Percentiles rank a stretch among this genome's conserved stretches.
Evolutionary conservation across 2,113 vertebrate species (phyloP).

Genomic region (Sander lucioperca): DNA sequence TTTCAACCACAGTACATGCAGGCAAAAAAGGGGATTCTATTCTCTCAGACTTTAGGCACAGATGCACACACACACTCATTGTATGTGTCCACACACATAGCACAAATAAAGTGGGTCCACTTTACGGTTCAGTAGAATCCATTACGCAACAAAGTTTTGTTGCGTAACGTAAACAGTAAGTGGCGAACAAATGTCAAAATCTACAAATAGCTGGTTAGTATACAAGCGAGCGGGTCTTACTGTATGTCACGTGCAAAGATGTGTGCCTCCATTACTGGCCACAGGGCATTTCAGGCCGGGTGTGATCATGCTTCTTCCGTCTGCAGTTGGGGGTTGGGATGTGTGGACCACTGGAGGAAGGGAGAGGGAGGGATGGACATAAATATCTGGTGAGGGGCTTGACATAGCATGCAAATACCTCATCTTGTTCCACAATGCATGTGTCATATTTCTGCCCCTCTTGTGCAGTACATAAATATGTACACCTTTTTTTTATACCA

Average conservation of each 20-base stretch:
- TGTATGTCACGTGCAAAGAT: conserved; percentile 54
- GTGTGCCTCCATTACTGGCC: conserved; percentile 64
- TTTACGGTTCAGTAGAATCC: conserved; percentile 64
- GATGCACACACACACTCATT: not conserved
- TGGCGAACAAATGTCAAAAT: too few relatives aligned
- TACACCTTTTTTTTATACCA: not conserved
- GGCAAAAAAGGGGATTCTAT: conserved; percentile 30
- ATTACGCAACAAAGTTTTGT: conserved; percentile 69
- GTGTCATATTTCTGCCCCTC: not conserved
- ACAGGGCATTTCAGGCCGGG: conserved; percentile 43
- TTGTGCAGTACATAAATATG: conserved; percentile 5
- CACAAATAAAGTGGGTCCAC: conserved; percentile 49
- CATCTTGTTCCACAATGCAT: conserved; percentile 9
- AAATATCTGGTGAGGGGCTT: conserved; percentile 41
- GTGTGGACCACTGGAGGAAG: conserved; percentile 37
- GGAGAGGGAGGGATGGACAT: conserved; percentile 19
- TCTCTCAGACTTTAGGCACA: conserved; percentile 3
- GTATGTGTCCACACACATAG: conserved; percentile 18
- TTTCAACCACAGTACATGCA: conserved; percentile 14
- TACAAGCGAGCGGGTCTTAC: conserved; percentile 53
- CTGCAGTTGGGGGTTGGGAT: conserved; percentile 59
- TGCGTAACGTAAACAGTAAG: not conserved
- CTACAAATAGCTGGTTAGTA: conserved; percentile 43
- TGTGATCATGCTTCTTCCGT: conserved; percentile 51
- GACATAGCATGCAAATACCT: conserved; percentile 26